Percentiles rank a stretch among this genome's conserved stretches.
These are phyloP conservation scores for Dryomyza anilis DNA, from an alignment of 2,888 invertebrate species.

Conservation along the genomic window DNA sequence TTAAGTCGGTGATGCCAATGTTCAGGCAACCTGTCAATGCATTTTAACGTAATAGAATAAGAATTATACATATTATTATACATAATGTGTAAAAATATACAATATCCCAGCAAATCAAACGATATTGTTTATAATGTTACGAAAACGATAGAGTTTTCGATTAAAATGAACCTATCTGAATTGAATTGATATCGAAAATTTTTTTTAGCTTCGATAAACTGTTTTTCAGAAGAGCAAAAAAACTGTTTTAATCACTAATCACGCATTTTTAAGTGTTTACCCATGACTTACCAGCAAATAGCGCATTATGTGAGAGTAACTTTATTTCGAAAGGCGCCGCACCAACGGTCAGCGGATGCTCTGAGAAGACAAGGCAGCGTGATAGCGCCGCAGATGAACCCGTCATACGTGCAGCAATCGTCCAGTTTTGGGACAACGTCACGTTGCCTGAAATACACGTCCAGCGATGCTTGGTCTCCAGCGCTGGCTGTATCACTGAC, in stretches of 20 bases:
- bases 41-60: not conserved
- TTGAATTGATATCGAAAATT: no score
- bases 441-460: slow-evolving; percentile 60
- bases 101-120: not conserved
- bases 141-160: not conserved
- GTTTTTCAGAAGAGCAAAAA: not conserved
- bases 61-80: slow-evolving; percentile 9
- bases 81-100: not conserved
- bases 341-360: slow-evolving; percentile 57
- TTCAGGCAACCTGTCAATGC: slow-evolving; percentile 73
- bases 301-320: slow-evolving; percentile 56
- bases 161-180: no score
- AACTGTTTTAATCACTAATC: not conserved
- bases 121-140: not conserved
- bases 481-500: slow-evolving; percentile 65
- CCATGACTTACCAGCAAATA: slow-evolving; percentile 55
- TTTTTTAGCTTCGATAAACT: no score
- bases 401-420: slow-evolving; percentile 56
- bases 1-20: slow-evolving; percentile 78
- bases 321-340: slow-evolving; percentile 61
- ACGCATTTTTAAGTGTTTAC: not conserved
- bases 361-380: slow-evolving; percentile 59
- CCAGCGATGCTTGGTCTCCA: slow-evolving; percentile 61
- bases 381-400: slow-evolving; percentile 56
- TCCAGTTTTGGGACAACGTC: slow-evolving; percentile 59